A percentile compares a stretch with the other conserved stretches of the same genome.
Conservation (phyloP, 2,113 vertebrate species). For the Pimephales promelas region DNA sequence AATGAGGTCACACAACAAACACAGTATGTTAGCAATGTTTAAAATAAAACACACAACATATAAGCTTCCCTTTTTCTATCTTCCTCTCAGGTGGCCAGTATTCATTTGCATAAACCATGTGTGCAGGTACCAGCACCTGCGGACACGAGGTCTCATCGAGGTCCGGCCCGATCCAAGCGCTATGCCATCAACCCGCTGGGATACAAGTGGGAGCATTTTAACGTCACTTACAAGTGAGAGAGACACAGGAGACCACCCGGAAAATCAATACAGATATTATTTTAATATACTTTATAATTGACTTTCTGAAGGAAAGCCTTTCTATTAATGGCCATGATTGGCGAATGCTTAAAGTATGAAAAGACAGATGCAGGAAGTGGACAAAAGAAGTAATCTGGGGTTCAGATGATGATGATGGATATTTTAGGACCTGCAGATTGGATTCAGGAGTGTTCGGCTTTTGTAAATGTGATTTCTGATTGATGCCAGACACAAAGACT, state of each 20-base stretch:
- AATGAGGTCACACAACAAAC: no score
- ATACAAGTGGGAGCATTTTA: constrained; percentile 72
- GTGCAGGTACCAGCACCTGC: neutral
- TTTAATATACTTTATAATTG: no score
- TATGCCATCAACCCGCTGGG: constrained; percentile 70
- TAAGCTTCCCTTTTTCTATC: neutral
- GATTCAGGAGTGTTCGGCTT: constrained; percentile 1
- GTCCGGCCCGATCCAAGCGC: constrained; percentile 56
- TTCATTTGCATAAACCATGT: constrained; percentile 1
- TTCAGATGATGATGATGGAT: constrained; percentile 9
- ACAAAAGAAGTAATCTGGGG: neutral
- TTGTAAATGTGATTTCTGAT: constrained; percentile 16
- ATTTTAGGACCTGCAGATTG: constrained; percentile 28
- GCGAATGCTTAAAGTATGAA: neutral
- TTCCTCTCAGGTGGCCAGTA: constrained; percentile 38
- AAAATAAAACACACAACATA: no score
- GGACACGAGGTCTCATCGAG: neutral
- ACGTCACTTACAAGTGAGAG: constrained; percentile 74
- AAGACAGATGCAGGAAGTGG: neutral
- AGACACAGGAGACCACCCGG: neutral
- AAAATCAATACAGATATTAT: no score
- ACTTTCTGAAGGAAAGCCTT: neutral
- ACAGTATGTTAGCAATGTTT: no score
- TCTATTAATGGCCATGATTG: neutral
- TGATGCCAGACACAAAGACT: constrained; percentile 24